A percentile compares a stretch with the other conserved stretches of the same genome.
These are phyloP conservation scores for Eristalis pertinax DNA, from an alignment of 2,888 invertebrate genomes.

Conservation along the genomic window DNA sequence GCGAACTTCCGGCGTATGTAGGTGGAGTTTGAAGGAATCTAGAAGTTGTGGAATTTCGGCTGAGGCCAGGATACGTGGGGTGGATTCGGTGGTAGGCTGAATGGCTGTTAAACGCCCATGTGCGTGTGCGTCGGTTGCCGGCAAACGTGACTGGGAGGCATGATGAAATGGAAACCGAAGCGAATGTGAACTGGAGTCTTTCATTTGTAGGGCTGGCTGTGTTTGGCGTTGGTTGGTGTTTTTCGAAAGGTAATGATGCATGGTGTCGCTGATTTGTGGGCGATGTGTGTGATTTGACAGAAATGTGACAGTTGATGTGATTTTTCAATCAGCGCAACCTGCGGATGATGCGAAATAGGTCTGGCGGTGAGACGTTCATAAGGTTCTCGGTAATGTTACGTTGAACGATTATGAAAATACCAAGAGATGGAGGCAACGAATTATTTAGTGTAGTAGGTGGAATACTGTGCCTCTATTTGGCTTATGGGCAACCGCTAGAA, in stretches of 20 bases:
- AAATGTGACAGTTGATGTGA: neutral
- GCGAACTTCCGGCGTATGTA: slow-evolving; percentile 13
- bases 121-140: neutral
- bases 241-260: too few relatives aligned
- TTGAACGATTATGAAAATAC: too few relatives aligned
- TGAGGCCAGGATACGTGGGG: neutral
- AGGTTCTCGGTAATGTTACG: too few relatives aligned
- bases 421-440: too few relatives aligned
- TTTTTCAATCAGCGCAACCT: neutral
- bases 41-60: neutral
- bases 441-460: too few relatives aligned
- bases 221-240: neutral
- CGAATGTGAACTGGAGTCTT: neutral
- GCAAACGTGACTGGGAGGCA: neutral
- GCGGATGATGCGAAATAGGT: too few relatives aligned
- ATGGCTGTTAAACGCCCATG: neutral
- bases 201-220: neutral
- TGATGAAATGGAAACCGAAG: neutral
- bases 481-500: too few relatives aligned
- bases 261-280: neutral
- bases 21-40: neutral
- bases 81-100: neutral
- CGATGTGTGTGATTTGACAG: neutral
- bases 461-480: too few relatives aligned
- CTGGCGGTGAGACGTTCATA: too few relatives aligned